Conservation (phyloP, 1,140 invertebrate genomes). For the Eciton burchellii region DNA sequence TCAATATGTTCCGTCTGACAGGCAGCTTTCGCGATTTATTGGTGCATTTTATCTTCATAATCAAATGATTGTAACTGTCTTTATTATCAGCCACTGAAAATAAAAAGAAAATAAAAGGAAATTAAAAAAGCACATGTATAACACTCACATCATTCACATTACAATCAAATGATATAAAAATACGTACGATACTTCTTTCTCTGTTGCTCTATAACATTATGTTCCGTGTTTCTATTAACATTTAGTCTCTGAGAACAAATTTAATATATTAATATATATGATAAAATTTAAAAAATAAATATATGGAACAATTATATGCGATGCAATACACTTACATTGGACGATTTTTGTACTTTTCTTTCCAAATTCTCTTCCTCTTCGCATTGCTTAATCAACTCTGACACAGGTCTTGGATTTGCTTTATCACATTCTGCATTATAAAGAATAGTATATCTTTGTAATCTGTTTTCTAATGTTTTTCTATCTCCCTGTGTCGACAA, state of each 20-base stretch:
- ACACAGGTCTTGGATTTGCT: slow-evolving; percentile 80
- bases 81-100: slow-evolving; percentile 79
- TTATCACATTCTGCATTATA: slow-evolving; percentile 87
- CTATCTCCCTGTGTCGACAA: slow-evolving; percentile 85
- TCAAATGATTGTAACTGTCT: slow-evolving; percentile 79
- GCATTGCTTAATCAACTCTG: slow-evolving; percentile 83
- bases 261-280: slow-evolving; percentile 25
- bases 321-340: slow-evolving; percentile 56
- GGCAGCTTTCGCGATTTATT: slow-evolving; percentile 46
- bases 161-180: slow-evolving; percentile 14
- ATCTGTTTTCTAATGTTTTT: slow-evolving; percentile 82
- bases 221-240: slow-evolving; percentile 80
- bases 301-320: slow-evolving; percentile 26
- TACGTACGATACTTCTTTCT: slow-evolving; percentile 85
- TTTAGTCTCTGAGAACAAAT: slow-evolving; percentile 77
- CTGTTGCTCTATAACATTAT: slow-evolving; percentile 82
- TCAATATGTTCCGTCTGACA: slow-evolving; percentile 32
- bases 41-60: slow-evolving; percentile 77
- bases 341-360: slow-evolving; percentile 73
- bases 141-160: not conserved
- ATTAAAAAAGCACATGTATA: slow-evolving; percentile 24
- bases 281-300: slow-evolving; percentile 8
- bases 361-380: slow-evolving; percentile 84
- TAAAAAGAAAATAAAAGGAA: slow-evolving; percentile 64
- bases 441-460: slow-evolving; percentile 83